Percentiles rank a stretch among this genome's conserved stretches.
phyloP scores from a whole-genome alignment of 1,140 invertebrate species.

The Papilio polytes region DNA sequence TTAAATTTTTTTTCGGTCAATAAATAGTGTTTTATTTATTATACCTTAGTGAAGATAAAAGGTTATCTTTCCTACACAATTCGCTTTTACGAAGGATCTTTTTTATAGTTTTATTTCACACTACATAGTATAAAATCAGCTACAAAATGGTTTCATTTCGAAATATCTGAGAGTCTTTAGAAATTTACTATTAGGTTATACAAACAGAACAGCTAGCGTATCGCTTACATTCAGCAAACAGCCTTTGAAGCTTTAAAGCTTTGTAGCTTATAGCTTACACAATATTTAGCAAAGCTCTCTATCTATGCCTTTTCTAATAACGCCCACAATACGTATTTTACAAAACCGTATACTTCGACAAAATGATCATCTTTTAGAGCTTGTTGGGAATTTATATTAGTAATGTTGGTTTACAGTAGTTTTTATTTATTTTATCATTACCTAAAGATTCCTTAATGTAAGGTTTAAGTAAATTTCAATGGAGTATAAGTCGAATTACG shows the following conservation, averaged over 20 bases:
- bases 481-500: too few relatives aligned
- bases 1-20: too few relatives aligned
- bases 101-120: background rate
- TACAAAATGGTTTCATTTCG: background rate
- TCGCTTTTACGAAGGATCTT: background rate
- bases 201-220: background rate
- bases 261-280: background rate
- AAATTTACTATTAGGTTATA: background rate
- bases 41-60: too few relatives aligned
- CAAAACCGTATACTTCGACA: background rate
- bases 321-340: background rate
- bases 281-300: slow-evolving; percentile 5
- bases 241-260: slow-evolving; percentile 2
- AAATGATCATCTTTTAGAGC: background rate
- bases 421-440: too few relatives aligned
- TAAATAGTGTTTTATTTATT: too few relatives aligned
- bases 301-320: background rate
- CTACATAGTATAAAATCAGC: background rate
- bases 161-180: background rate
- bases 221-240: slow-evolving; percentile 23
- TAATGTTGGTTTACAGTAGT: too few relatives aligned
- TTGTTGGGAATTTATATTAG: too few relatives aligned
- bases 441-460: too few relatives aligned
- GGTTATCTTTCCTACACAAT: background rate
- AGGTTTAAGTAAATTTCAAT: too few relatives aligned